phyloP scores from a whole-genome alignment of 1,140 invertebrate genomes.

The Diorhabda sublineata region DNA sequence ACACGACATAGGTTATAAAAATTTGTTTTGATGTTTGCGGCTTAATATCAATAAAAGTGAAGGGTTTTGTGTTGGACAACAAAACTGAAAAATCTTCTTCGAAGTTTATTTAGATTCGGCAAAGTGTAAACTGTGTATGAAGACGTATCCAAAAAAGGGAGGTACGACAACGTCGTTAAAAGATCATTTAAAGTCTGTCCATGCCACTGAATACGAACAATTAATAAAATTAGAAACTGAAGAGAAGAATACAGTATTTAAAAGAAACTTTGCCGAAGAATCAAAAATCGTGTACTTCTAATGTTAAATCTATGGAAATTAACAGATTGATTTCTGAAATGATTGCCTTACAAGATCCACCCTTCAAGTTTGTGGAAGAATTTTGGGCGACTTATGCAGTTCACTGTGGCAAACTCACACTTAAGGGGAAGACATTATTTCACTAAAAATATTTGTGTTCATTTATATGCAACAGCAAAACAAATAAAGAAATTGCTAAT shows the following conservation, averaged over 20 bases:
- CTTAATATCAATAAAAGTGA: conserved; percentile 1
- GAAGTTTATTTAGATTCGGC: not conserved
- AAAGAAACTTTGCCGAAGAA: too few relatives aligned
- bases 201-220: conserved; percentile 5
- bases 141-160: not conserved
- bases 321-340: too few relatives aligned
- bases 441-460: too few relatives aligned
- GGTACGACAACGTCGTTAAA: conserved; percentile 5
- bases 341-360: too few relatives aligned
- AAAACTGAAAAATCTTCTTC: not conserved
- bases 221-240: conserved; percentile 5
- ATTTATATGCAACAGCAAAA: too few relatives aligned
- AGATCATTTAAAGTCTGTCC: conserved; percentile 4
- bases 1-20: not conserved
- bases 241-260: not conserved
- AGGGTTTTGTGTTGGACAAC: conserved; percentile 3
- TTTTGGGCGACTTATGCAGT: too few relatives aligned
- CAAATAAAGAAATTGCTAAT: too few relatives aligned
- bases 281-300: too few relatives aligned
- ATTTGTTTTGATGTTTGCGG: conserved; percentile 1
- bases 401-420: too few relatives aligned
- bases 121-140: conserved; percentile 7
- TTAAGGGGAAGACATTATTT: too few relatives aligned
- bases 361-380: too few relatives aligned
- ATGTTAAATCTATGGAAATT: too few relatives aligned